Evolutionary conservation across 2,797 vertebrate genomes (phyloP), one percentile per base, ranked within the genome.

Genomic region (Microhierax caerulescens): DNA sequence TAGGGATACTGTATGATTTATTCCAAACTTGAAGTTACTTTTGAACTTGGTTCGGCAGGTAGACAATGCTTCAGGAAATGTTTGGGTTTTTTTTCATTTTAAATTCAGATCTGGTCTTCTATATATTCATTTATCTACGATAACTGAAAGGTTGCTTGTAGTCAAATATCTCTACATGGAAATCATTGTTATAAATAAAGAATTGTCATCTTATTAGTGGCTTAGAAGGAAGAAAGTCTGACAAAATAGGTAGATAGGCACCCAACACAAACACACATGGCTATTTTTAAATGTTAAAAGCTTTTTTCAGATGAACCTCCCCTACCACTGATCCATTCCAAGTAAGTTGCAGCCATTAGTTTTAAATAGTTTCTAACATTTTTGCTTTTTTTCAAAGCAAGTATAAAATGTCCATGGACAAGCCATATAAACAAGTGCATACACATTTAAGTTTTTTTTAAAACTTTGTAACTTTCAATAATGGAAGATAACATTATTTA

Each of bases 381-480:
- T 73, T 39, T 37, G n/a, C 67, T 48, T 56, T 34, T 45, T 48
- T 59, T 27, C 2, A 20, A 45, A 76, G 56, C 4, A 60, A 56
- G 1, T 34, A 45, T 61, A 39, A 61, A 77, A 39, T 56, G 23
- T 14, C 21, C 23, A 25, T n/a, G 48, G 17, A 43, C 11, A 60
- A 75, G 8, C 5, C 9, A 24, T 20, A 32, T n/a, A 59, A 80
- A 32, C 2, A 70, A 24, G 48, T 54, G 7, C 37, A 24, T 22
- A 36, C 3, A 50, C 73, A 84, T 11, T 2, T 21, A 69, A 45
- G 1, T 0, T 9, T 41, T 53, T 60, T 3, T 39, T 4, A 3
- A 61, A 72, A 43, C 4, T 3, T 27, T 37, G 4, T 30, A 51
- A 39, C 9, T 67, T 60, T n/a, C 11, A 78, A 68, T 51, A 63